Evolutionary conservation across 2,113 vertebrate genomes (phyloP).

Genomic region (Nothobranchius furzeri): DNA sequence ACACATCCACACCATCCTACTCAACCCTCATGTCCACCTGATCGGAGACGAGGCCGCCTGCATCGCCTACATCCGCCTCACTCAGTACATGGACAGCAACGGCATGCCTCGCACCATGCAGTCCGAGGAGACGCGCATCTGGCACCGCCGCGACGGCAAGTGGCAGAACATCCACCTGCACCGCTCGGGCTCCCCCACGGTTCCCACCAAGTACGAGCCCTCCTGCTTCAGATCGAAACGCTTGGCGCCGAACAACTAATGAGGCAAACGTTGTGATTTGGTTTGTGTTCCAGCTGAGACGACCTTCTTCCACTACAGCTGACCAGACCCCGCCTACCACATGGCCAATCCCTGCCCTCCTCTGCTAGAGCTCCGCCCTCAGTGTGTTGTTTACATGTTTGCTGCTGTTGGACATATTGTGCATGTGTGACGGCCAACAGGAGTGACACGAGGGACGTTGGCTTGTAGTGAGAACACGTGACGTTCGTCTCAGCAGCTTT

Average conservation of each 20-base stretch:
- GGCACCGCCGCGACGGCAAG: conserved; percentile 95
- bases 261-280: neutral
- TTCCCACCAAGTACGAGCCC: conserved; percentile 88
- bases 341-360: conserved; percentile 45
- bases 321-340: conserved; percentile 48
- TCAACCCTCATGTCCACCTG: conserved; percentile 96
- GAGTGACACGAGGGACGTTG: conserved; percentile 2
- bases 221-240: neutral
- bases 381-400: conserved; percentile 79
- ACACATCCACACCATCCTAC: conserved; percentile 94
- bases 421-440: conserved; percentile 5
- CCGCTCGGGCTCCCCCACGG: conserved; percentile 92
- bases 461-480: conserved; percentile 58
- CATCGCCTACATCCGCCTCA: conserved; percentile 94
- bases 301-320: conserved; percentile 18
- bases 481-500: conserved; percentile 47
- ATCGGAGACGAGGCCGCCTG: conserved; percentile 95
- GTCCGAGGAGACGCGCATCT: conserved; percentile 94
- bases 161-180: conserved; percentile 99
- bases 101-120: conserved; percentile 95
- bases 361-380: conserved; percentile 59
- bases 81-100: conserved; percentile 89
- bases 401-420: conserved; percentile 67
- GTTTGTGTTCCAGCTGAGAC: conserved; percentile 63
- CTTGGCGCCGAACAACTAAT: too few relatives aligned